Evolutionary conservation across 2,113 vertebrate genomes (phyloP).

Genomic region (Thunnus maccoyii): DNA sequence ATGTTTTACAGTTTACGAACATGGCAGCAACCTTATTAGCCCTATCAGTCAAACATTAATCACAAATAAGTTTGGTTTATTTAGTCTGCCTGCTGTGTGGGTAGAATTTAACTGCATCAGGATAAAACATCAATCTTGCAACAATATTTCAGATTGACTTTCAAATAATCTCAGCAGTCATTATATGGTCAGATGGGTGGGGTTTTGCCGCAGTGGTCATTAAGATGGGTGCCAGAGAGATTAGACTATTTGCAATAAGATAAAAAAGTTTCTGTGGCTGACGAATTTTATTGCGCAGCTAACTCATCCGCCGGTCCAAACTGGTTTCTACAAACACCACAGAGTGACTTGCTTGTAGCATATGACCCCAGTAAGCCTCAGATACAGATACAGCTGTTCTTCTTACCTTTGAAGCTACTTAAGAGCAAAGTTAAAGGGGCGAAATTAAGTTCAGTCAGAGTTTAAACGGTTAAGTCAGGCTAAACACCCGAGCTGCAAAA

Average conservation of each 20-base stretch:
- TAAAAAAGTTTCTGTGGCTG: conserved; percentile 26
- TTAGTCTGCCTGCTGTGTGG: conserved; percentile 7
- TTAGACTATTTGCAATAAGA: conserved; percentile 8
- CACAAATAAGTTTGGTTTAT: conserved; percentile 19
- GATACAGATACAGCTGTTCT: conserved; percentile 48
- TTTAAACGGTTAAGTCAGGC: conserved; percentile 67
- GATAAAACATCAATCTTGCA: conserved; percentile 6
- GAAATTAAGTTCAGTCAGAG: conserved; percentile 65
- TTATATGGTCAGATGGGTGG: conserved; percentile 11
- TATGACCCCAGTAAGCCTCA: conserved; percentile 39
- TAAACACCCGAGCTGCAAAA: conserved; percentile 55
- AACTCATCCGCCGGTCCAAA: background rate
- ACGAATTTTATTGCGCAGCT: background rate
- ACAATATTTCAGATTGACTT: background rate
- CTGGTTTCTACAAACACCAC: conserved; percentile 21
- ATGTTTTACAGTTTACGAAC: background rate
- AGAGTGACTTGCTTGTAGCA: background rate
- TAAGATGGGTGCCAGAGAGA: background rate
- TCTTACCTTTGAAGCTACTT: conserved; percentile 57
- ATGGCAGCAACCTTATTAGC: background rate
- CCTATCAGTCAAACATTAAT: conserved; percentile 33
- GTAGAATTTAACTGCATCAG: background rate
- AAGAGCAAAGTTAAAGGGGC: conserved; percentile 54
- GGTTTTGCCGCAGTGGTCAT: background rate
- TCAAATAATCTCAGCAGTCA: background rate